Evolutionary conservation across 1,140 invertebrate species (phyloP), one percentile per base, ranked within the genome.

Genomic region (Brachionus sp.): DNA sequence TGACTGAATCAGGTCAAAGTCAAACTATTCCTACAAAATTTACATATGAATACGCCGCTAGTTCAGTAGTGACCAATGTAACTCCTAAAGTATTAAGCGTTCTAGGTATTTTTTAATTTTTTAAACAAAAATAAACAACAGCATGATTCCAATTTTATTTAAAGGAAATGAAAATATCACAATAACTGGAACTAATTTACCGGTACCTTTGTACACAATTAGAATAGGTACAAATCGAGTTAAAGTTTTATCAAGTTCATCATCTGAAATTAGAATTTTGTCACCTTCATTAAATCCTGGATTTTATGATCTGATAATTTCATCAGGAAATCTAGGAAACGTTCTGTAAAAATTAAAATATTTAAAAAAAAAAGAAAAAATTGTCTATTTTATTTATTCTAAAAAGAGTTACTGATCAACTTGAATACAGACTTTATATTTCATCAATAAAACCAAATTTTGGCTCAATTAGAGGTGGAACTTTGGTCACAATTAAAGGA

Each of bases 401-500:
- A 2, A 16, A 70, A 75, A 57, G 77, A 6, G 46, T 33, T 2
- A 9, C 19, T 5, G n/a, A n/a, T 35, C 16, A 62, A 82, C 16
- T 82, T 10, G 57, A 82, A 25, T 82, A 82, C 16, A 39, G 23
- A 9, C 80, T 87, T 0, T 82, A 82, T 57, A 35, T 82, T 35
- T 42, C 29, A 44, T 66, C 57, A 33, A 33, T 83, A 33, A 73
- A 68, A 25, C 82, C 82, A 57, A 37, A 75, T 19, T 53, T 70
- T 42, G 82, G 82, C 10, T 83, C 82, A 23, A 66, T 50, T 13
- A 37, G 84, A 53, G 88, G 88, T 29, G 88, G 87, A 0, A 87
- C 87, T 5, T 19, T 66, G 23, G 10, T 88, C 2, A 86, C 85
- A 6, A 77, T 88, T 16, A 84, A 84, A 16, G 88, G 87, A 0